A percentile compares a stretch with the other conserved stretches of the same genome.
These are phyloP conservation scores for Diplogasteroides magnus DNA, from an alignment of 1,140 invertebrate species.

Conservation along the genomic window DNA sequence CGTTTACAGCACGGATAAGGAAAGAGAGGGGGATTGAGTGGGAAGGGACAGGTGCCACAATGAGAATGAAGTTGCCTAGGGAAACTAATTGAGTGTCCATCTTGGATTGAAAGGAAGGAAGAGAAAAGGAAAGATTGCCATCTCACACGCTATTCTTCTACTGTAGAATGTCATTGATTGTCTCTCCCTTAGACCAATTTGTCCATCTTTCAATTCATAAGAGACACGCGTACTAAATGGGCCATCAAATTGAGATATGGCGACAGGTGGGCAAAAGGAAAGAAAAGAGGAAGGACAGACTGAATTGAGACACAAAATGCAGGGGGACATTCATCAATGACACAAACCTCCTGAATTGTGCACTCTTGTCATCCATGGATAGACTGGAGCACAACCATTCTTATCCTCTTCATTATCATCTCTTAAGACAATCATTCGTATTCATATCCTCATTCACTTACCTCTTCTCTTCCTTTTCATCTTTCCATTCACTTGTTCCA, in stretches of 20 bases:
- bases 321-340: not conserved
- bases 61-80: not conserved
- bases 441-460: constrained; percentile 12
- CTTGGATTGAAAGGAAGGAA: not conserved
- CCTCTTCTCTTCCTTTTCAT: not conserved
- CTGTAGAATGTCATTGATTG: too few species aligned
- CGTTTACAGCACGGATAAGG: too few species aligned
- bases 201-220: too few species aligned
- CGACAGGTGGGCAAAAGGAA: not conserved
- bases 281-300: not conserved
- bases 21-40: too few species aligned
- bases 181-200: too few species aligned
- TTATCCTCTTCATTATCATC: constrained; percentile 35
- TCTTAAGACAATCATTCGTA: not conserved
- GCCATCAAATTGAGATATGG: not conserved
- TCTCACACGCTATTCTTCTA: too few species aligned
- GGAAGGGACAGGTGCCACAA: too few species aligned
- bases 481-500: not conserved
- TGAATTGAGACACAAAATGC: too few species aligned
- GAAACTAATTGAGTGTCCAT: not conserved
- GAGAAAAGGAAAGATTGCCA: not conserved
- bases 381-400: constrained; percentile 29
- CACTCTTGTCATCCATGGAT: constrained; percentile 47
- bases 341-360: constrained; percentile 42
- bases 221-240: too few species aligned